These are phyloP conservation scores for Mesembrinibis cayennensis DNA, from an alignment of 2,113 vertebrate species.

Conservation along the genomic window DNA sequence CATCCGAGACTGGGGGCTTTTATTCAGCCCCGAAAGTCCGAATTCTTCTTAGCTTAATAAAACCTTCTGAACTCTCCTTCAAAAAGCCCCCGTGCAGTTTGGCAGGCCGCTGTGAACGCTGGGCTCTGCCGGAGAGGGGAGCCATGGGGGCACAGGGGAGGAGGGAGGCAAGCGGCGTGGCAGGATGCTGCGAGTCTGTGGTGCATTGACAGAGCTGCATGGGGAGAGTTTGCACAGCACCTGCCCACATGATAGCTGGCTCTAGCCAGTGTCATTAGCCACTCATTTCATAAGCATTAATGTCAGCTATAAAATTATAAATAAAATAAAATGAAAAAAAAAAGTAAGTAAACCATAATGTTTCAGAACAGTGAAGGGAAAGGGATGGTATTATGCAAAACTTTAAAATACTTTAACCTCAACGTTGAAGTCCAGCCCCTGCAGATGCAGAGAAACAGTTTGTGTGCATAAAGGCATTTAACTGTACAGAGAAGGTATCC, in stretches of 20 bases:
- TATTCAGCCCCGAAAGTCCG: background rate
- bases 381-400: background rate
- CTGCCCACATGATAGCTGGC: background rate
- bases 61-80: background rate
- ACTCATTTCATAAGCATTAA: background rate
- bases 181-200: background rate
- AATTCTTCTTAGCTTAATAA: background rate
- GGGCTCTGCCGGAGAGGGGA: background rate
- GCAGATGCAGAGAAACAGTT: background rate
- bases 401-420: background rate
- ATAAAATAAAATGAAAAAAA: background rate
- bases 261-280: conserved; percentile 5
- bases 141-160: accelerated
- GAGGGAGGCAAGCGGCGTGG: background rate
- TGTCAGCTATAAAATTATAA: background rate
- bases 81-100: background rate
- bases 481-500: background rate
- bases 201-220: background rate
- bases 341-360: background rate
- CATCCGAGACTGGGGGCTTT: background rate
- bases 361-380: background rate
- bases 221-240: background rate
- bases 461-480: background rate
- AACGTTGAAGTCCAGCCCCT: background rate
- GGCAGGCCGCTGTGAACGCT: accelerated